A percentile compares a stretch with the other conserved stretches of the same genome.
These are phyloP conservation scores for Leptatherina wallacei DNA, from an alignment of 2,797 vertebrate species.

Conservation along the genomic window DNA sequence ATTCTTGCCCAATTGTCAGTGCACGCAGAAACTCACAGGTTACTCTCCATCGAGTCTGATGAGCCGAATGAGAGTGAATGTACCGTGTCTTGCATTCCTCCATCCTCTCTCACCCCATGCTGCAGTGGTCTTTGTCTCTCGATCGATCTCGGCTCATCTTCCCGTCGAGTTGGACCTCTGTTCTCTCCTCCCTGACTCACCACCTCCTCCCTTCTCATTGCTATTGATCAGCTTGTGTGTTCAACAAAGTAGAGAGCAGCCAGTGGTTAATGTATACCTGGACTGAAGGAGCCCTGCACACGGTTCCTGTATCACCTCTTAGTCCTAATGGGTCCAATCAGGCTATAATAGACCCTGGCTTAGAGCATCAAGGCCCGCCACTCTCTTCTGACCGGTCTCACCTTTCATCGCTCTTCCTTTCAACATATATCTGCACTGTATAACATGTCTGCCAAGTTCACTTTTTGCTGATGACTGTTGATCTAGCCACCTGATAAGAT, in stretches of 20 bases:
- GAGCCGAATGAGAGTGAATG: slow-evolving; percentile 55
- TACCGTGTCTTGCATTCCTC: slow-evolving; percentile 61
- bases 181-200: slow-evolving; percentile 36
- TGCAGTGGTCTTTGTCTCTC: slow-evolving; percentile 64
- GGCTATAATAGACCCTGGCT: slow-evolving; percentile 65
- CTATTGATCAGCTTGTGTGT: slow-evolving; percentile 68
- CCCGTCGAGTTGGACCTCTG: slow-evolving; percentile 71
- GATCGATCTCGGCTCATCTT: slow-evolving; percentile 79
- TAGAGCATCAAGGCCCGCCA: slow-evolving; percentile 39
- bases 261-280: slow-evolving; percentile 66
- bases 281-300: slow-evolving; percentile 39
- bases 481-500: slow-evolving; percentile 53
- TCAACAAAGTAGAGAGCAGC: slow-evolving; percentile 69
- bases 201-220: slow-evolving; percentile 50
- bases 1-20: slow-evolving; percentile 5
- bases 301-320: slow-evolving; percentile 53
- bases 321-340: slow-evolving; percentile 70
- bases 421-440: slow-evolving; percentile 23
- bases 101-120: slow-evolving; percentile 50
- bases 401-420: slow-evolving; percentile 48
- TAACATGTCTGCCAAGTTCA: slow-evolving; percentile 26
- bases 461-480: slow-evolving; percentile 57
- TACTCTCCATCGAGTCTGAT: slow-evolving; percentile 52
- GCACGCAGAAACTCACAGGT: slow-evolving; percentile 19
- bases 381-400: slow-evolving; percentile 42